These are phyloP conservation scores for Caenorhabditis uteleia DNA, from an alignment of 2,888 invertebrate genomes.

Conservation along the genomic window DNA sequence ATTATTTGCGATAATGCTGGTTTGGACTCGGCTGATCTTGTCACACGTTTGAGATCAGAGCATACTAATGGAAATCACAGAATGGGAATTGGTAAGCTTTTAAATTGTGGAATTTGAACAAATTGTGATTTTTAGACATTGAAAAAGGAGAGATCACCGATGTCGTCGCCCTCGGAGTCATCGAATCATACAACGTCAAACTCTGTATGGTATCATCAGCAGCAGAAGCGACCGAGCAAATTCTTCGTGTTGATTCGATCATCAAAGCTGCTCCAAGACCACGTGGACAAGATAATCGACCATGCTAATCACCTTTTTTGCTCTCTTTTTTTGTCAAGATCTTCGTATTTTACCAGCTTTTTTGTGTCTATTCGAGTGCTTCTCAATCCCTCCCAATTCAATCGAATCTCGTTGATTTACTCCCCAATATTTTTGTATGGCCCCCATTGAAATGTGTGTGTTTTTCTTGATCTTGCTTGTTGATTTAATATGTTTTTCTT, in stretches of 20 bases:
- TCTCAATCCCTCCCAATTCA: conserved; percentile 25
- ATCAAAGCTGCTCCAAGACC: conserved; percentile 75
- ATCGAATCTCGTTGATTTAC: conserved; percentile 29
- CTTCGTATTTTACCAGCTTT: conserved; percentile 15
- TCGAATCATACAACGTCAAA: conserved; percentile 96
- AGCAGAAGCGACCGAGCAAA: conserved; percentile 80
- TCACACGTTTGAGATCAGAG: conserved; percentile 87
- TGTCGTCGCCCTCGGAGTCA: conserved; percentile 88
- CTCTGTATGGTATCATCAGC: conserved; percentile 89
- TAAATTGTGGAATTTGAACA: too few species aligned
- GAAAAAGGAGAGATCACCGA: conserved; percentile 84
- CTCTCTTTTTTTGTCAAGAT: neutral
- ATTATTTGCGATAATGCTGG: conserved; percentile 98
- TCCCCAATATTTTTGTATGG: conserved; percentile 13
- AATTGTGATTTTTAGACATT: conserved; percentile 79
- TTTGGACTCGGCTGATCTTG: conserved; percentile 91
- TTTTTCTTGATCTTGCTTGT: conserved; percentile 19
- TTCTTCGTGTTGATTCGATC: conserved; percentile 95
- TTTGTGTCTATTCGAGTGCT: conserved; percentile 23
- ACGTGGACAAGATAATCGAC: conserved; percentile 61
- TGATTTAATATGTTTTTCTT: conserved; percentile 15
- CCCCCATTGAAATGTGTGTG: conserved; percentile 12
- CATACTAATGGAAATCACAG: conserved; percentile 84
- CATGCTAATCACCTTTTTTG: conserved; percentile 52
- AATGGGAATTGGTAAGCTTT: conserved; percentile 79